phyloP scores from a whole-genome alignment of 2,113 vertebrate species.

The Ptyas mucosa region DNA sequence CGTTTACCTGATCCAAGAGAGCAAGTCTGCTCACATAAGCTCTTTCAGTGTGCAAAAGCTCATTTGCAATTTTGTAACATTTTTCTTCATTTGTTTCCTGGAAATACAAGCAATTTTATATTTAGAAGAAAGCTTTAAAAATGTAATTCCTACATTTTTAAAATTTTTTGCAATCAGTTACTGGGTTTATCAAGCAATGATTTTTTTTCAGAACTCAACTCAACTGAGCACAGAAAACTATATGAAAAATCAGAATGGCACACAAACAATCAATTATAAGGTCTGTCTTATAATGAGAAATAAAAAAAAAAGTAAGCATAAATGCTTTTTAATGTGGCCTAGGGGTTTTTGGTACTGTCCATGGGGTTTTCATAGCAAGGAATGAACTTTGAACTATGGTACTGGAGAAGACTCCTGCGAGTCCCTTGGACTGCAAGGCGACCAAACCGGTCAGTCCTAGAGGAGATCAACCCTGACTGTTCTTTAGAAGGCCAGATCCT shows the following conservation, averaged over 20 bases:
- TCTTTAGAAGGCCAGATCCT: too few relatives aligned
- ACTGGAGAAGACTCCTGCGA: too few relatives aligned
- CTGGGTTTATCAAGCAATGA: not conserved
- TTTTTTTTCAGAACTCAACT: not conserved
- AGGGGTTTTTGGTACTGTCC: not conserved
- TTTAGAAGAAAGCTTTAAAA: constrained; percentile 27
- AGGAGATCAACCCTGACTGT: too few relatives aligned
- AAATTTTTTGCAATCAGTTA: not conserved
- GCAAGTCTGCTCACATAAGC: constrained; percentile 88
- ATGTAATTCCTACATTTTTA: not conserved
- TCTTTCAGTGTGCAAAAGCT: constrained; percentile 93
- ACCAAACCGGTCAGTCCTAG: too few relatives aligned
- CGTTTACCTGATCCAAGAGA: constrained; percentile 78
- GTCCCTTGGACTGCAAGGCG: too few relatives aligned
- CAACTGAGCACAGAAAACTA: not conserved
- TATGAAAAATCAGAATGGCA: not conserved
- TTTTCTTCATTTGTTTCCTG: constrained; percentile 95
- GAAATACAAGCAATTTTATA: constrained; percentile 28
- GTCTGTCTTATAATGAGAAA: not conserved
- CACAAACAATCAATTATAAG: not conserved
- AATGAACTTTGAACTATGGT: too few relatives aligned
- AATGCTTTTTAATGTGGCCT: not conserved
- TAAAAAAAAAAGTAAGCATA: not conserved
- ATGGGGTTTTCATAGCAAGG: too few relatives aligned
- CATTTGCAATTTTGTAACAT: constrained; percentile 91